Conservation (phyloP, 1,140 invertebrate species). For the Caerostris darwini region DNA sequence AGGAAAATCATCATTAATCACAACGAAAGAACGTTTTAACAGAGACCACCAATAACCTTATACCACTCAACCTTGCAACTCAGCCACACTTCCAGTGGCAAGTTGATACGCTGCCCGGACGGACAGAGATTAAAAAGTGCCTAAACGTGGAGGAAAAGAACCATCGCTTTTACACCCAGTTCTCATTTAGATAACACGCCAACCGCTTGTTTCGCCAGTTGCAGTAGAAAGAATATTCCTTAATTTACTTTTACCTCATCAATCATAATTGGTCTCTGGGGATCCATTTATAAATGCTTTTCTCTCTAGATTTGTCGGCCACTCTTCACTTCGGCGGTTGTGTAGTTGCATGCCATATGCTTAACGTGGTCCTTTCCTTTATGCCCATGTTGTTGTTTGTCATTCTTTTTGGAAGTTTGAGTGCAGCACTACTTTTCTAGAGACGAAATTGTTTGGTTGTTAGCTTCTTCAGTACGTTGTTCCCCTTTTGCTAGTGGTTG, state of each 20-base stretch:
- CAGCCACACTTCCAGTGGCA: neutral
- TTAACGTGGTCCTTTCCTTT: conserved; percentile 48
- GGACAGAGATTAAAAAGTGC: conserved; percentile 43
- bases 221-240: neutral
- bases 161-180: conserved; percentile 39
- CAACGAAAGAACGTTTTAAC: neutral
- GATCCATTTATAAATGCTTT: conserved; percentile 63
- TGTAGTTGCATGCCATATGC: neutral
- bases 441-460: too few species aligned
- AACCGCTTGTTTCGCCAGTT: conserved; percentile 59
- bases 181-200: conserved; percentile 72
- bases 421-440: too few species aligned
- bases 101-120: neutral
- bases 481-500: too few species aligned
- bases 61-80: conserved; percentile 24
- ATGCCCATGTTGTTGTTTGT: neutral
- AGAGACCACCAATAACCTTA: neutral
- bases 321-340: conserved; percentile 4
- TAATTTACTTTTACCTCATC: conserved; percentile 69
- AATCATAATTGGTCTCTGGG: conserved; percentile 66
- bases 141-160: neutral
- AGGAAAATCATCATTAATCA: conserved; percentile 51
- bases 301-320: conserved; percentile 50
- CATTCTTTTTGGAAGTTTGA: neutral
- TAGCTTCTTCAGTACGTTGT: too few species aligned